phyloP scores from a whole-genome alignment of 2,888 invertebrate genomes.

The Heliothis peltigera region DNA sequence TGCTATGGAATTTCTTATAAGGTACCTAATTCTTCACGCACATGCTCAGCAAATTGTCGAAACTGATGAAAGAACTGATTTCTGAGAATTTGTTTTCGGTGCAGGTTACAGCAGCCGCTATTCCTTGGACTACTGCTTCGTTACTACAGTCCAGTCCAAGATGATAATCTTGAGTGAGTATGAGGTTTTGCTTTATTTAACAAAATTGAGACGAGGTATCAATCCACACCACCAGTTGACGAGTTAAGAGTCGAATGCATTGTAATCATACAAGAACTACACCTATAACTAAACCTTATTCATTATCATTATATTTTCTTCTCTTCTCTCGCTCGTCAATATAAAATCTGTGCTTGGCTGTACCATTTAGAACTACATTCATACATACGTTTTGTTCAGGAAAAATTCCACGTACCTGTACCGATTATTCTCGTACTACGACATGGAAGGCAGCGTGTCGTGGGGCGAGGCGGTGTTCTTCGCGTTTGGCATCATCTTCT shows the following conservation, averaged over 20 bases:
- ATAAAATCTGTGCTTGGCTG: no score
- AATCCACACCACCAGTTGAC: no score
- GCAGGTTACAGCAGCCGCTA: constrained; percentile 91
- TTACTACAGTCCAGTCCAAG: constrained; percentile 86
- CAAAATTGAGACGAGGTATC: no score
- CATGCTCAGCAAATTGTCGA: neutral
- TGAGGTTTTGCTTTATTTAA: no score
- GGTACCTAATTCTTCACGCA: constrained; percentile 74
- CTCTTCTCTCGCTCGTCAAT: no score
- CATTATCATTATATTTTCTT: no score
- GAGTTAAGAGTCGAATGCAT: no score
- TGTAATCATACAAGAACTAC: no score
- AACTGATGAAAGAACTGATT: neutral
- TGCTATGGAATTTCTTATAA: constrained; percentile 90
- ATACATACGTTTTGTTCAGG: constrained; percentile 71
- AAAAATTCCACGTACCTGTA: constrained; percentile 90
- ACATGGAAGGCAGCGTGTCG: constrained; percentile 83
- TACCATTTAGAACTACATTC: no score
- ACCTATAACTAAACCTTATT: no score
- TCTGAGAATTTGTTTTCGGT: constrained; percentile 27
- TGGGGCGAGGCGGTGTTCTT: constrained; percentile 92
- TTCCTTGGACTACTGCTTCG: constrained; percentile 91
- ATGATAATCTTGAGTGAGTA: constrained; percentile 76
- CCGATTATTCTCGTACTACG: constrained; percentile 91
- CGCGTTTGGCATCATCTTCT: constrained; percentile 91